phyloP scores from a whole-genome alignment of 2,113 vertebrate genomes.

The Phaethon lepturus region DNA sequence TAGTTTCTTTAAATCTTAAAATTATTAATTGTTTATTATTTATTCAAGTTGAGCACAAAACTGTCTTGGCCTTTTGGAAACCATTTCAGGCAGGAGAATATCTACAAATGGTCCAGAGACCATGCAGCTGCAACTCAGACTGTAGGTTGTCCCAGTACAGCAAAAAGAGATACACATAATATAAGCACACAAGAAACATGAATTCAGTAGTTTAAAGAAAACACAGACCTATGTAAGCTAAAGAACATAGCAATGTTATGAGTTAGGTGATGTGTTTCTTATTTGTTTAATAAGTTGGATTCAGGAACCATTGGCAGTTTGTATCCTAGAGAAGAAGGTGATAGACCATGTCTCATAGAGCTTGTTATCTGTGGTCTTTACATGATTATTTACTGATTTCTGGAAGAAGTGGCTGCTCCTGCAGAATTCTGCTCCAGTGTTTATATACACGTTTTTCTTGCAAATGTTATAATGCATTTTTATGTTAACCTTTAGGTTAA shows the following conservation, averaged over 20 bases:
- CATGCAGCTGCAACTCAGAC: neutral
- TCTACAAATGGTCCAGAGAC: neutral
- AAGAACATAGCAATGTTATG: neutral
- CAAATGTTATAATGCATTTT: neutral
- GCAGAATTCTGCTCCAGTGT: neutral
- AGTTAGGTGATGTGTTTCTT: neutral
- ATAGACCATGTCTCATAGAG: neutral
- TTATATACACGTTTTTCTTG: neutral
- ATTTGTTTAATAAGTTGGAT: neutral
- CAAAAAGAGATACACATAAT: neutral
- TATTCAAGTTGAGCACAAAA: neutral
- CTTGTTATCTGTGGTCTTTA: neutral
- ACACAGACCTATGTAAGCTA: neutral
- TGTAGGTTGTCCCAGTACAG: neutral
- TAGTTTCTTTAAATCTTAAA: neutral
- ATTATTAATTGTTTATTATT: neutral
- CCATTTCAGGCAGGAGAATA: neutral
- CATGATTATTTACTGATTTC: neutral
- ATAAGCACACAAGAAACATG: neutral
- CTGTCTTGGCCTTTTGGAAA: neutral
- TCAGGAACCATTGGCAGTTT: neutral
- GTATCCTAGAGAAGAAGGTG: neutral
- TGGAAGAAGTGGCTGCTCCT: neutral
- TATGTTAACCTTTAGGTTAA: neutral
- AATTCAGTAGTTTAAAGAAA: neutral